Percentiles rank a stretch among this genome's conserved stretches.
phyloP scores from a whole-genome alignment of 2,888 invertebrate genomes.

The Nymphalis c-album region DNA sequence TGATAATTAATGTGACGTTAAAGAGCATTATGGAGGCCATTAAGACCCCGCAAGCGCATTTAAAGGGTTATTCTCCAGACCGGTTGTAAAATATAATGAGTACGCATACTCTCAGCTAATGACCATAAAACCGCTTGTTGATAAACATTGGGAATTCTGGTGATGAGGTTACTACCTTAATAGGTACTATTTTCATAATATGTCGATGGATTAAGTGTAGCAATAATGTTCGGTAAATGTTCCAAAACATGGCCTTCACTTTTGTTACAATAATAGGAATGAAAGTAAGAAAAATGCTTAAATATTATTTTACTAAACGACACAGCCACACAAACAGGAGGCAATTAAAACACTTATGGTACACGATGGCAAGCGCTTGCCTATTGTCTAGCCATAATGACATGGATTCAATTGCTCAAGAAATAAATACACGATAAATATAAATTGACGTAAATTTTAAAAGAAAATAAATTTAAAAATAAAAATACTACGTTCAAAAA shows the following conservation, averaged over 20 bases:
- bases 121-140: constrained; percentile 35
- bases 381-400: too few species aligned
- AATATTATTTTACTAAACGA: too few species aligned
- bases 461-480: neutral
- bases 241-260: too few species aligned
- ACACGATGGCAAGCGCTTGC: too few species aligned
- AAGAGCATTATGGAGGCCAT: constrained; percentile 55
- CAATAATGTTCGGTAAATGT: too few species aligned
- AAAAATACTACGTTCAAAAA: neutral
- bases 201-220: too few species aligned
- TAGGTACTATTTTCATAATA: neutral
- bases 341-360: too few species aligned
- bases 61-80: constrained; percentile 54
- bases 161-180: neutral
- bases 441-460: neutral
- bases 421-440: too few species aligned
- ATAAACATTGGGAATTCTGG: constrained; percentile 32
- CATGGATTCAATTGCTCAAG: too few species aligned
- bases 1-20: constrained; percentile 51
- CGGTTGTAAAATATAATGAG: constrained; percentile 64
- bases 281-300: too few species aligned
- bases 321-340: too few species aligned
- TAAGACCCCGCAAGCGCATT: constrained; percentile 53
- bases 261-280: too few species aligned
- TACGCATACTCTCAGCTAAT: constrained; percentile 40